These are phyloP conservation scores for Schizopygopsis pylzovi DNA, from an alignment of 2,797 vertebrate species.

Conservation along the genomic window DNA sequence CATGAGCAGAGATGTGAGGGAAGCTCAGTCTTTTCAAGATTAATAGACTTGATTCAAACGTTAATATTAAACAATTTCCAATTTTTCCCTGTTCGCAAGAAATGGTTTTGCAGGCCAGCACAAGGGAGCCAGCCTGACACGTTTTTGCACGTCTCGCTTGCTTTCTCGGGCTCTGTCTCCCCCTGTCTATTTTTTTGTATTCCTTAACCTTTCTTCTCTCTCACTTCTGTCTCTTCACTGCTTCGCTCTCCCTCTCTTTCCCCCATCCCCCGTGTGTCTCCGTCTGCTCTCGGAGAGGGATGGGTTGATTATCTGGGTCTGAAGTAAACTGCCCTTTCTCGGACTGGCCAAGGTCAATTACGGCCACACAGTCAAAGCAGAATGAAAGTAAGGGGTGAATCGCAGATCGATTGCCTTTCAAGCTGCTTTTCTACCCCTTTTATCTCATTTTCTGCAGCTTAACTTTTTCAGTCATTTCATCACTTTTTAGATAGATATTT, in stretches of 20 bases:
- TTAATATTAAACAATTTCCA: conserved; percentile 78
- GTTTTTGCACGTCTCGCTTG: conserved; percentile 42
- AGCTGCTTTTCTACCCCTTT: conserved; percentile 66
- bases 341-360: conserved; percentile 81
- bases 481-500: not conserved
- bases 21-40: conserved; percentile 72
- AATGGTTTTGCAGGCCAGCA: conserved; percentile 72
- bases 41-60: conserved; percentile 77
- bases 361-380: conserved; percentile 72
- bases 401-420: conserved; percentile 67
- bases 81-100: conserved; percentile 65
- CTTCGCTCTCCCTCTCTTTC: conserved; percentile 3
- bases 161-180: conserved; percentile 60
- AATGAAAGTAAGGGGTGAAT: conserved; percentile 69
- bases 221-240: conserved; percentile 23
- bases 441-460: conserved; percentile 43
- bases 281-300: conserved; percentile 56
- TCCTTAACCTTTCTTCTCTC: conserved; percentile 11
- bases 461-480: conserved; percentile 25
- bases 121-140: not conserved
- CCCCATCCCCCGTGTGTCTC: conserved; percentile 5
- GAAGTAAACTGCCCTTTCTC: conserved; percentile 70
- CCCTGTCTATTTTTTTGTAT: conserved; percentile 53
- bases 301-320: conserved; percentile 73
- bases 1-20: conserved; percentile 68